phyloP scores from a whole-genome alignment of 2,888 invertebrate species.

The Xestia c-nigrum region DNA sequence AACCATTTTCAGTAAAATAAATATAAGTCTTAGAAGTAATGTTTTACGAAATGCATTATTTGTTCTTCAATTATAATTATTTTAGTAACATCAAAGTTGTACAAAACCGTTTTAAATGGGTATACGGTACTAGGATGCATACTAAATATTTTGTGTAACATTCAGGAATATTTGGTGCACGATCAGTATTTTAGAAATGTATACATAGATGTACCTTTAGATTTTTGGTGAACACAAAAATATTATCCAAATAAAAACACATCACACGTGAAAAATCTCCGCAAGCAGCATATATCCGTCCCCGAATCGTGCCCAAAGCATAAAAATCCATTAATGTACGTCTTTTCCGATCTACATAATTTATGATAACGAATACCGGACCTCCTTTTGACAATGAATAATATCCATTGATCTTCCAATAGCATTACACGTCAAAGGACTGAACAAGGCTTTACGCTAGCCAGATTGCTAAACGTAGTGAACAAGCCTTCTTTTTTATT shows the following conservation, averaged over 20 bases:
- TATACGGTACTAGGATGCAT: too few species aligned
- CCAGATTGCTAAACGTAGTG: conserved; percentile 7
- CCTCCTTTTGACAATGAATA: conserved; percentile 59
- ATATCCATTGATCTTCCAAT: conserved; percentile 54
- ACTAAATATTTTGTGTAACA: too few species aligned
- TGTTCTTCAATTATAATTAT: too few species aligned
- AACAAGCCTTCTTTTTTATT: background rate
- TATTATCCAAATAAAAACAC: background rate
- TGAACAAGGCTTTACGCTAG: conserved; percentile 14
- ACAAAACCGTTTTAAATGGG: too few species aligned
- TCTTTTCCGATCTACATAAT: conserved; percentile 52
- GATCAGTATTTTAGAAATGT: too few species aligned
- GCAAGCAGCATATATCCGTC: background rate
- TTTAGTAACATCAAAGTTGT: too few species aligned
- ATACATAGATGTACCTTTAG: too few species aligned
- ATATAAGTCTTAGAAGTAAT: too few species aligned
- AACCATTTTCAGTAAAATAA: too few species aligned
- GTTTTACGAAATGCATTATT: too few species aligned
- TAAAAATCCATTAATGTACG: conserved; percentile 43
- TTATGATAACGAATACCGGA: conserved; percentile 63
- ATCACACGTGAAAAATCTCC: background rate
- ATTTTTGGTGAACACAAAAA: too few species aligned
- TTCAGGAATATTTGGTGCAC: too few species aligned
- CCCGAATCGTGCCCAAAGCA: conserved; percentile 6
- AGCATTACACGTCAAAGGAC: conserved; percentile 40